phyloP scores from a whole-genome alignment of 30 jellyfish, hydroid and myxozoan species.

The Mastigias papua region DNA sequence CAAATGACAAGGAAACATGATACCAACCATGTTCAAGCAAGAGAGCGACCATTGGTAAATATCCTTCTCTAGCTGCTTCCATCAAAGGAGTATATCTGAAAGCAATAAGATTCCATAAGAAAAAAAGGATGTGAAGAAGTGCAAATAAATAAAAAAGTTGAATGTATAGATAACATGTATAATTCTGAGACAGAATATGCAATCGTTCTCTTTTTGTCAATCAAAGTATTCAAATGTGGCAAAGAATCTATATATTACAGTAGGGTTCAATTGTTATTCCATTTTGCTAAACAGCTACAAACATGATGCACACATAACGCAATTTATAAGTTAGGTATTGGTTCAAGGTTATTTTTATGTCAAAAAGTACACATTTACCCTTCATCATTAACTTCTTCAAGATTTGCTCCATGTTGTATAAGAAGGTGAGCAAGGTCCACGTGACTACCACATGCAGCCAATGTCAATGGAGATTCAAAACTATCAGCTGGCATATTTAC shows the following conservation, averaged over 20 bases:
- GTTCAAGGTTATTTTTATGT: background rate
- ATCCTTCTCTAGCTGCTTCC: slow-evolving; percentile 99
- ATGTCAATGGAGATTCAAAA: slow-evolving; percentile 96
- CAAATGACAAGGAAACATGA: background rate
- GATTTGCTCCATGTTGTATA: slow-evolving; percentile 94
- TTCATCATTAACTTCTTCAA: slow-evolving; percentile 98
- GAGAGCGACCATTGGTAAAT: slow-evolving; percentile 95
- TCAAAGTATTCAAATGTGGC: no score
- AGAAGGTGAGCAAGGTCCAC: slow-evolving; percentile 95
- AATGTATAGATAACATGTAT: no score
- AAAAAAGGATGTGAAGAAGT: no score
- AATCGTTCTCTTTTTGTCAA: no score
- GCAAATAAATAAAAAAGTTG: no score
- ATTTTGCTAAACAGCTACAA: no score
- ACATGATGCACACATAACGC: no score
- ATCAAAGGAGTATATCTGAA: slow-evolving; percentile 93
- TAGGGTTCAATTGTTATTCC: no score
- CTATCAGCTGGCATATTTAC: slow-evolving; percentile 99
- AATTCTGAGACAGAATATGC: no score
- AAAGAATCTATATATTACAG: no score
- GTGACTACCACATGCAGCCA: slow-evolving; percentile 99
- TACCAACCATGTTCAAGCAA: slow-evolving; percentile 88
- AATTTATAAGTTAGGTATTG: no score
- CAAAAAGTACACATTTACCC: slow-evolving; percentile 66
- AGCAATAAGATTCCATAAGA: background rate